These are phyloP conservation scores for Saguinus imperator DNA, from an alignment of 2,113 vertebrate genomes.

Conservation along the genomic window DNA sequence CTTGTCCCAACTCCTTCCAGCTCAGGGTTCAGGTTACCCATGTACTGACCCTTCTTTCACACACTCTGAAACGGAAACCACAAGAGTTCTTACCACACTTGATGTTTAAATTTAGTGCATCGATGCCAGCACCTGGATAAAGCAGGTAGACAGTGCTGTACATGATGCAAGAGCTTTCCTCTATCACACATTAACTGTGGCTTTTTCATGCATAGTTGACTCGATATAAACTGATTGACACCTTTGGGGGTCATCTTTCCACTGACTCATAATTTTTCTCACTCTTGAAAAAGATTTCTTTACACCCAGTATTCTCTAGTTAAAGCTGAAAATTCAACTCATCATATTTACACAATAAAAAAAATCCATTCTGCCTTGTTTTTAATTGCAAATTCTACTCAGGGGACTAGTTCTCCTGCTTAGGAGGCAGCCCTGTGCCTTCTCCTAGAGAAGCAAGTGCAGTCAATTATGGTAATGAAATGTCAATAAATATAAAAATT, in stretches of 20 bases:
- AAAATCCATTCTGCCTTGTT: slow-evolving; percentile 91
- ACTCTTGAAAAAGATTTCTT: slow-evolving; percentile 84
- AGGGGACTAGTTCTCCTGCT: slow-evolving; percentile 90
- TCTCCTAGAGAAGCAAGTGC: slow-evolving; percentile 90
- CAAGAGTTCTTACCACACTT: not conserved
- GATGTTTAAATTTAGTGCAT: not conserved
- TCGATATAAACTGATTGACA: slow-evolving; percentile 95
- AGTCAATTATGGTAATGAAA: slow-evolving; percentile 99
- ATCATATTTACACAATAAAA: slow-evolving; percentile 94
- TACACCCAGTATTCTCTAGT: slow-evolving; percentile 86
- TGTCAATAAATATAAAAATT: slow-evolving; percentile 99
- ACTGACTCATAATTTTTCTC: slow-evolving; percentile 90
- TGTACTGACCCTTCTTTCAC: not conserved
- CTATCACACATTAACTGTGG: slow-evolving; percentile 80
- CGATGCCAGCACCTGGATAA: not conserved
- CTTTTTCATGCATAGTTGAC: slow-evolving; percentile 95
- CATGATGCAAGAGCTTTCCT: slow-evolving; percentile 44
- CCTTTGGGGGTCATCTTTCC: slow-evolving; percentile 88
- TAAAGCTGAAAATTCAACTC: slow-evolving; percentile 89
- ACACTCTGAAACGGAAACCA: not conserved
- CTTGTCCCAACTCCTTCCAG: no score
- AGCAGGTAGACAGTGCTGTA: not conserved
- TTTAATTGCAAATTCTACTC: slow-evolving; percentile 98
- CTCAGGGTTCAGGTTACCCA: not conserved
- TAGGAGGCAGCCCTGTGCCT: slow-evolving; percentile 89